These are phyloP conservation scores for Isotomurus palustris DNA, from an alignment of 2,888 invertebrate genomes.

Conservation along the genomic window DNA sequence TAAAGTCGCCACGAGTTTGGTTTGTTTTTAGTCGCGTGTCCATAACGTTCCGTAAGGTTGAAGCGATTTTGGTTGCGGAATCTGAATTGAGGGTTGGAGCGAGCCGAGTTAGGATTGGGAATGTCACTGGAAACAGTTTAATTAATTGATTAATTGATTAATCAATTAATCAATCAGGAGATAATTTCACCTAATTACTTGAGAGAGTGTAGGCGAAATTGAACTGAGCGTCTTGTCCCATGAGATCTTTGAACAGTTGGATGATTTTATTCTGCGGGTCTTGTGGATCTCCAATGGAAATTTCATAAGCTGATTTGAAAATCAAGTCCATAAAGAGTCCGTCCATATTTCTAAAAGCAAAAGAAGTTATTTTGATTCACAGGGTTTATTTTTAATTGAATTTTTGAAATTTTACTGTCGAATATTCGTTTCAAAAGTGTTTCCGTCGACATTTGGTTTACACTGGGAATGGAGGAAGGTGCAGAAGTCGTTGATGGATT, in stretches of 20 bases:
- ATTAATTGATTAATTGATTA: not conserved
- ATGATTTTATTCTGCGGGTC: conserved; percentile 31
- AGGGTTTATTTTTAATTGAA: not conserved
- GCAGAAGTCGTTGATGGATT: not conserved
- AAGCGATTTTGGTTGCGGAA: conserved; percentile 19
- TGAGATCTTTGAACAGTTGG: conserved; percentile 25
- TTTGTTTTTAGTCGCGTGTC: conserved; percentile 16
- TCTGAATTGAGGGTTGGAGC: conserved; percentile 25
- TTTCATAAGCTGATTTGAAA: conserved; percentile 30
- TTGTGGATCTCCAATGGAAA: conserved; percentile 24
- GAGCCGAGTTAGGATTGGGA: conserved; percentile 17
- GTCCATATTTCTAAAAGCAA: conserved; percentile 8
- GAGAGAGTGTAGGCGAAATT: conserved; percentile 31
- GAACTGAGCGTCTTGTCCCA: conserved; percentile 24
- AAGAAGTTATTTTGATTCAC: not conserved
- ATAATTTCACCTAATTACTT: conserved; percentile 19
- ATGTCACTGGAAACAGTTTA: conserved; percentile 10
- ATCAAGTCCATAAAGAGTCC: conserved; percentile 29
- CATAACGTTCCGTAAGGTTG: conserved; percentile 23
- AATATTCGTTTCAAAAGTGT: not conserved
- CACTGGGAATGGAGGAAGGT: not conserved
- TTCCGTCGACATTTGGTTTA: not conserved
- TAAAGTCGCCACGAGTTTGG: conserved; percentile 29
- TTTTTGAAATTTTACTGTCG: not conserved
- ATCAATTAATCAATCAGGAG: not conserved